phyloP scores from a whole-genome alignment of 2,888 invertebrate species.

The Hypena proboscidalis region DNA sequence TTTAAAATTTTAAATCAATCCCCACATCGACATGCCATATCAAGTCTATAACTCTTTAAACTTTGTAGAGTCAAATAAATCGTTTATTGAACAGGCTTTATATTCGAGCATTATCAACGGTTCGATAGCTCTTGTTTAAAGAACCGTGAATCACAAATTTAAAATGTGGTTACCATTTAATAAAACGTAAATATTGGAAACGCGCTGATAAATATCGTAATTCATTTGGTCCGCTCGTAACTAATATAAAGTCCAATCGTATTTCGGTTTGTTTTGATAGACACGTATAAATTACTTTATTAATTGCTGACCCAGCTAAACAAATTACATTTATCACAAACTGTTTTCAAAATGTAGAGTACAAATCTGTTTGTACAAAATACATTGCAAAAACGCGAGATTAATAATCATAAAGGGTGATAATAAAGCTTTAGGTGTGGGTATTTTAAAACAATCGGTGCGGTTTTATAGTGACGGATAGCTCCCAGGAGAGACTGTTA shows the following conservation, averaged over 20 bases:
- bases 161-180: constrained; percentile 13
- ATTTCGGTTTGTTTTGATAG: constrained; percentile 7
- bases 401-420: constrained; percentile 31
- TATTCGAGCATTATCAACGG: constrained; percentile 8
- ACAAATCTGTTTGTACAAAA: constrained; percentile 9
- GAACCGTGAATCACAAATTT: constrained; percentile 23
- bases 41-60: too few species aligned
- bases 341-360: constrained; percentile 14
- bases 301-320: constrained; percentile 9
- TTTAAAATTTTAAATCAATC: constrained; percentile 29
- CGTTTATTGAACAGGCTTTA: too few species aligned
- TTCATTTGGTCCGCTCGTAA: constrained; percentile 2
- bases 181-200: constrained; percentile 17
- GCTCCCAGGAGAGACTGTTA: constrained; percentile 45
- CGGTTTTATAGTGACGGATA: constrained; percentile 52
- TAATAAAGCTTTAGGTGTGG: constrained; percentile 32
- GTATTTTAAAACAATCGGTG: constrained; percentile 42
- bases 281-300: constrained; percentile 10
- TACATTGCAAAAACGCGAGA: constrained; percentile 20
- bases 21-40: background rate
- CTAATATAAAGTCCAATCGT: constrained; percentile 9
- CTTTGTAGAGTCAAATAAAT: too few species aligned
- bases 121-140: constrained; percentile 28
- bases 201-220: constrained; percentile 1
- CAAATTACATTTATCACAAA: constrained; percentile 10